Evolutionary conservation across 2,113 vertebrate species (phyloP).

Genomic region (Cyphomyrus plagiostoma): DNA sequence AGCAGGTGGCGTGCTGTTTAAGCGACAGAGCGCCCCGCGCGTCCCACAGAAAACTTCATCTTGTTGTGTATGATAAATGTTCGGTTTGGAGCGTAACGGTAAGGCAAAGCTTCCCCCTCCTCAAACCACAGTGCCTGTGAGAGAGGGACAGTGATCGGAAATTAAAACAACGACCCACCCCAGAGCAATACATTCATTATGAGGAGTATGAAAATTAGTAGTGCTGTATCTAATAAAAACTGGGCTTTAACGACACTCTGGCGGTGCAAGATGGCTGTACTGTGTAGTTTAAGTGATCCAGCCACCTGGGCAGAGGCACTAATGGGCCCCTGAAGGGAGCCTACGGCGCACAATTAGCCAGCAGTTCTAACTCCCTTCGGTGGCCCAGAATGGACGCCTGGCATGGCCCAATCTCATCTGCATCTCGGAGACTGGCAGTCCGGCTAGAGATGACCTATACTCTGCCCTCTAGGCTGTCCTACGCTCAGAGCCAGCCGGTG

Average conservation of each 20-base stretch:
- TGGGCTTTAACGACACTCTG: background rate
- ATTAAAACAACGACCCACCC: background rate
- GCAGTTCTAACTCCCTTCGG: background rate
- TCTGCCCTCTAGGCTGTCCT: background rate
- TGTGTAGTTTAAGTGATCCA: background rate
- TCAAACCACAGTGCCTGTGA: background rate
- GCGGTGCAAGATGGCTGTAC: background rate
- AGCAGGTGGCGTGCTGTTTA: background rate
- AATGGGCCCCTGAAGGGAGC: background rate
- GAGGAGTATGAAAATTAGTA: background rate
- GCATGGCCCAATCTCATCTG: background rate
- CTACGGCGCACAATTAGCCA: background rate
- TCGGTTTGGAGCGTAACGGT: background rate
- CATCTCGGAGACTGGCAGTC: background rate
- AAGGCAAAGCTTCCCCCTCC: background rate
- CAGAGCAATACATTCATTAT: background rate
- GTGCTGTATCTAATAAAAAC: background rate
- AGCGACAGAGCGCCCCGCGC: background rate
- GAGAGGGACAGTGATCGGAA: background rate
- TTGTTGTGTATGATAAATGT: background rate
- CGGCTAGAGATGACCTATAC: background rate
- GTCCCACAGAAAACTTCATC: background rate
- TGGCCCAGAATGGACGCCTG: background rate
- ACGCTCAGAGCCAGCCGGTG: background rate
- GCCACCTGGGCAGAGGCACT: conserved; percentile 8